Evolutionary conservation across 2,797 vertebrate genomes (phyloP).

Genomic region (Acanthurus leucopareius): DNA sequence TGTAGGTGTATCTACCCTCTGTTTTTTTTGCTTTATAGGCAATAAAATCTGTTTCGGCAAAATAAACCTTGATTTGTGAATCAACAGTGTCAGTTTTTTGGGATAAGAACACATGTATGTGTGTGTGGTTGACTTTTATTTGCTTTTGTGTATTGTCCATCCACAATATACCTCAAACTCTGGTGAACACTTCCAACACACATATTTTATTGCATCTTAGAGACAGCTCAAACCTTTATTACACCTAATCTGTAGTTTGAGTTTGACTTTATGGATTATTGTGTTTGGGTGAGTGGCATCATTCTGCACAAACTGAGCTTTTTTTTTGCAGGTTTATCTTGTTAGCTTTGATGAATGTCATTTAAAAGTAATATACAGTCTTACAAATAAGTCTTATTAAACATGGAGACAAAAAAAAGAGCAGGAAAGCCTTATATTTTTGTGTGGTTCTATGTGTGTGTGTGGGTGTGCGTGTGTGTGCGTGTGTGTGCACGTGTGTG

Average conservation of each 20-base stretch:
- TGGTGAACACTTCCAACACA: neutral
- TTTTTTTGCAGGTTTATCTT: neutral
- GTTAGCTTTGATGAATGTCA: neutral
- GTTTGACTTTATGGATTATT: neutral
- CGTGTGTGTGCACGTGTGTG: conserved; percentile 1
- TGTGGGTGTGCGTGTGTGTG: neutral
- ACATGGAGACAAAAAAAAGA: neutral
- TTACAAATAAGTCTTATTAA: neutral
- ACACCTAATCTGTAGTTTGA: neutral
- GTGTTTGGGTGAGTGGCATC: neutral
- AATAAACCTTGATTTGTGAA: neutral
- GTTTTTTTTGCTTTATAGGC: neutral
- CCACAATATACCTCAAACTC: neutral
- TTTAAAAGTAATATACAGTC: neutral
- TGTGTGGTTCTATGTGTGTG: neutral
- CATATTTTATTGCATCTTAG: neutral
- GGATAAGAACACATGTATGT: neutral
- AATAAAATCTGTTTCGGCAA: neutral
- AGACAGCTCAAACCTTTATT: too few relatives aligned
- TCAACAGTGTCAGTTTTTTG: neutral
- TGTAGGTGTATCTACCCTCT: too few relatives aligned
- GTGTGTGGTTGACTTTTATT: neutral
- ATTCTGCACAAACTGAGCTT: neutral
- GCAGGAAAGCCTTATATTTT: neutral
- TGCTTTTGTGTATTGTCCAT: neutral